Conservation (phyloP, 2,113 vertebrate genomes). For the Falco punctatus region DNA sequence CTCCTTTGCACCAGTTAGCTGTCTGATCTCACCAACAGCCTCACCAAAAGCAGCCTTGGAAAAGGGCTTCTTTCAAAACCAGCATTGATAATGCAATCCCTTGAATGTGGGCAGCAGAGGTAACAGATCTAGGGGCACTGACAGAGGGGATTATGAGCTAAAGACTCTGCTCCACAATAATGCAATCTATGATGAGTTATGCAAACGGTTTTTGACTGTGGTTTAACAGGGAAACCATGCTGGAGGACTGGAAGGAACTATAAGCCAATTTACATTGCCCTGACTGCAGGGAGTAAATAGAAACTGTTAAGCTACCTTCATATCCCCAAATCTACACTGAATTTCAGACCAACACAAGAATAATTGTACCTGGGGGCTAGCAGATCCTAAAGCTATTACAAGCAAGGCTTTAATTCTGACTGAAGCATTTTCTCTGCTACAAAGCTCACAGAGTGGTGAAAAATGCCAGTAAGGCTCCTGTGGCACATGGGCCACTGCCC, state of each 20-base stretch:
- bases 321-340: neutral
- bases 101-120: neutral
- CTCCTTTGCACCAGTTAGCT: neutral
- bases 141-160: neutral
- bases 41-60: neutral
- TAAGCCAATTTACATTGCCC: neutral
- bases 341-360: neutral
- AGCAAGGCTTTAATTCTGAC: neutral
- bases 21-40: neutral
- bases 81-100: neutral
- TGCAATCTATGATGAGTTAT: neutral
- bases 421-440: neutral
- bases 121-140: neutral
- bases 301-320: neutral
- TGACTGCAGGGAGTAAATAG: neutral
- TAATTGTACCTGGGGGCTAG: neutral
- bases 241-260: neutral
- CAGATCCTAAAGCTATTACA: neutral
- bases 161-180: neutral
- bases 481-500: accelerated
- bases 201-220: neutral
- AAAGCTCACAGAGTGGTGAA: neutral
- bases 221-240: neutral
- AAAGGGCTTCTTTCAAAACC: neutral
- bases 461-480: neutral